phyloP scores from a whole-genome alignment of 2,113 vertebrate species.

The Alligator mississippiensis region DNA sequence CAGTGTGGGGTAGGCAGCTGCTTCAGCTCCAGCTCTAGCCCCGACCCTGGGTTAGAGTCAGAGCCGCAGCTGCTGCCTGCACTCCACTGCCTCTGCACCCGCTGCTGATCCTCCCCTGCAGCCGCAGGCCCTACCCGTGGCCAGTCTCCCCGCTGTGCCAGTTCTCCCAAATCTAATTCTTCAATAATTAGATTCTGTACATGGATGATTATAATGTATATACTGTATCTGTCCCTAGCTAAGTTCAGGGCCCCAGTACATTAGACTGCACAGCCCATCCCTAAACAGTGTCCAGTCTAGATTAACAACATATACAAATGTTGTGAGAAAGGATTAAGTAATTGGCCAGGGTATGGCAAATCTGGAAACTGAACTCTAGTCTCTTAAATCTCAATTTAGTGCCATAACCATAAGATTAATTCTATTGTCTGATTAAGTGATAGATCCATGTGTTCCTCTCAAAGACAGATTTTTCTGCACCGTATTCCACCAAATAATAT shows the following conservation, averaged over 20 bases:
- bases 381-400: not conserved
- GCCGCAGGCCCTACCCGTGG: too few species aligned
- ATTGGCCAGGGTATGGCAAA: not conserved
- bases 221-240: not conserved
- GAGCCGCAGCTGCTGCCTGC: too few species aligned
- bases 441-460: conserved; percentile 16
- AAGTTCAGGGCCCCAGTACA: not conserved
- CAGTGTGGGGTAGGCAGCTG: too few species aligned
- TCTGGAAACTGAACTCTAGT: conserved; percentile 1
- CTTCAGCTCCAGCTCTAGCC: too few species aligned
- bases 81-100: too few species aligned
- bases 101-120: too few species aligned
- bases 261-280: not conserved
- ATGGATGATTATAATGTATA: too few species aligned
- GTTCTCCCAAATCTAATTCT: too few species aligned
- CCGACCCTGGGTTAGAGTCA: too few species aligned
- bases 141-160: too few species aligned
- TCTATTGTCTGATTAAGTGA: conserved; percentile 1
- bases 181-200: too few species aligned
- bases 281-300: not conserved
- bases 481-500: not conserved
- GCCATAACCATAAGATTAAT: not conserved
- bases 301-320: not conserved
- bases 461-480: not conserved
- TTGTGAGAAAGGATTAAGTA: not conserved